phyloP scores from a whole-genome alignment of 1,140 invertebrate species.

The Temnothorax curvispinosus region DNA sequence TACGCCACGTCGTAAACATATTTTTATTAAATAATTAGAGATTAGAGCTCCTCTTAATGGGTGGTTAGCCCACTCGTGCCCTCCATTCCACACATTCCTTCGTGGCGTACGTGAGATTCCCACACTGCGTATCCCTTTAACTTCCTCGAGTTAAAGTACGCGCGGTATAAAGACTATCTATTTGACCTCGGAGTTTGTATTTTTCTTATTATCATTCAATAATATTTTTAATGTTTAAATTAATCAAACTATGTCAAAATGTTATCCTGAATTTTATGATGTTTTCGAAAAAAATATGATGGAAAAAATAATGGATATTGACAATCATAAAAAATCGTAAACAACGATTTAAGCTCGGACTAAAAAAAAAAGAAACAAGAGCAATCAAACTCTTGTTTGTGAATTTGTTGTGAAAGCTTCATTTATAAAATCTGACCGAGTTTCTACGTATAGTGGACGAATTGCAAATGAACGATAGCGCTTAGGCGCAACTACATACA shows the following conservation, averaged over 20 bases:
- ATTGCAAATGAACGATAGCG: conserved; percentile 33
- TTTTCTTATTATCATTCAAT: neutral
- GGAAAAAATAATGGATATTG: neutral
- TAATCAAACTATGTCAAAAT: neutral
- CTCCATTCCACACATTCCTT: conserved; percentile 84
- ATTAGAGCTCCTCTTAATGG: conserved; percentile 84
- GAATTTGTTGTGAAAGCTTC: neutral
- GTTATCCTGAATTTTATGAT: neutral
- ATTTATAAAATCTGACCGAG: conserved; percentile 9
- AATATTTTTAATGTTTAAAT: neutral
- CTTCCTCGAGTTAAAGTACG: conserved; percentile 59
- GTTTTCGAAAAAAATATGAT: neutral
- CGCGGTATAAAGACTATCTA: conserved; percentile 5
- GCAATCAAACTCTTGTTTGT: neutral
- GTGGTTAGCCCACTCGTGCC: conserved; percentile 84
- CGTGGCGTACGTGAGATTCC: conserved; percentile 84
- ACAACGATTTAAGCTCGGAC: neutral
- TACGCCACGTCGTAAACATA: conserved; percentile 85
- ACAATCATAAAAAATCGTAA: neutral
- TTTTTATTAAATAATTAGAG: conserved; percentile 87
- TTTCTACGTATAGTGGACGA: neutral
- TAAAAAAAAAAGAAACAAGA: neutral
- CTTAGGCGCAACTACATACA: conserved; percentile 15
- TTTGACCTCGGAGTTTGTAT: neutral
- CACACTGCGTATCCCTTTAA: conserved; percentile 82